phyloP scores from a whole-genome alignment of 2,888 invertebrate genomes.

The Ferdinandea cuprea region DNA sequence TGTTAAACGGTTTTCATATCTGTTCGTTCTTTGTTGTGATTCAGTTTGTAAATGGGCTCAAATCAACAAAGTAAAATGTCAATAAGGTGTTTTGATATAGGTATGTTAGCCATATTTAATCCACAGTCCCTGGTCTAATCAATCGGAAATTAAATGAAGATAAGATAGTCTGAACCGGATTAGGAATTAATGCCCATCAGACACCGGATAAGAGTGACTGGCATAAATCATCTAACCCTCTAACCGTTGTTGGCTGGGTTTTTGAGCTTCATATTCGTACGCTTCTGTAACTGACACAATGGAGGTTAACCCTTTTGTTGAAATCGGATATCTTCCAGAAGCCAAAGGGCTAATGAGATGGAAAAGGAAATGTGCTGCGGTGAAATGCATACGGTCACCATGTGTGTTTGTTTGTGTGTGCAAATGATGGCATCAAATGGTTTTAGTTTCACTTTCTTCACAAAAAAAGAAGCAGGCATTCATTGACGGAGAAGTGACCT shows the following conservation, averaged over 20 bases:
- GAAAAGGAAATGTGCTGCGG: constrained; percentile 64
- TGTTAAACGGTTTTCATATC: constrained; percentile 62
- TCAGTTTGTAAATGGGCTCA: background rate
- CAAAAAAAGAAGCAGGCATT: constrained; percentile 17
- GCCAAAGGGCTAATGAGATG: constrained; percentile 69
- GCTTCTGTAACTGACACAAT: constrained; percentile 39
- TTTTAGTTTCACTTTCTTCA: constrained; percentile 27
- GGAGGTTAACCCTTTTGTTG: constrained; percentile 50
- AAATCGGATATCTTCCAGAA: constrained; percentile 67
- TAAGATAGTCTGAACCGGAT: constrained; percentile 14
- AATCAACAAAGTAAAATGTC: constrained; percentile 27
- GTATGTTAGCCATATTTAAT: background rate
- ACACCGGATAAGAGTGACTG: constrained; percentile 40
- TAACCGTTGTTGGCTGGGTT: constrained; percentile 3
- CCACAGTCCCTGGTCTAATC: background rate
- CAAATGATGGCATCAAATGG: constrained; percentile 42
- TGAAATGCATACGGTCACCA: constrained; percentile 59
- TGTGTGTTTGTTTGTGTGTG: constrained; percentile 40
- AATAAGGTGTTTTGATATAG: constrained; percentile 24
- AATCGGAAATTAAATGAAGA: constrained; percentile 18
- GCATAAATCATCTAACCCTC: constrained; percentile 53
- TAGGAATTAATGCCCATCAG: constrained; percentile 3
- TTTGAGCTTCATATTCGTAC: constrained; percentile 14
- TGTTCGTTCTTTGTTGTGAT: constrained; percentile 23
- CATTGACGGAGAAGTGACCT: constrained; percentile 51